Conservation (phyloP, 2,888 invertebrate species). For the Melanostoma mellinum region DNA sequence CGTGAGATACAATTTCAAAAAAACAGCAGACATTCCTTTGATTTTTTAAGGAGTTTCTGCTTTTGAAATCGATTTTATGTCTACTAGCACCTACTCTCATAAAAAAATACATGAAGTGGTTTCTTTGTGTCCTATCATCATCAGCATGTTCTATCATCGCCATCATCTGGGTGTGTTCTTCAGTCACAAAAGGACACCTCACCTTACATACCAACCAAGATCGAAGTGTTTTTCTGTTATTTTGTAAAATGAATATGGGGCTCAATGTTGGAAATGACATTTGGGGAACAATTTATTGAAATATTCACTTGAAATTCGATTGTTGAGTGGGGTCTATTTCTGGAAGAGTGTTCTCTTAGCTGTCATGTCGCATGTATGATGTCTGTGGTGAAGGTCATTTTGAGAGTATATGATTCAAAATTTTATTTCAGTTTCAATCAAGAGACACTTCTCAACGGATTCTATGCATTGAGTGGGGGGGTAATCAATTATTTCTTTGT, state of each 20-base stretch:
- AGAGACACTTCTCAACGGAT: too few species aligned
- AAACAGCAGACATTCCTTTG: neutral
- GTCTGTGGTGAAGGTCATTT: neutral
- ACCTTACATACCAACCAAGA: neutral
- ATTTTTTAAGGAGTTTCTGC: conserved; percentile 5
- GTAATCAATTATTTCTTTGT: too few species aligned
- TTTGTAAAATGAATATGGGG: conserved; percentile 6
- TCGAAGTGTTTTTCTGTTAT: neutral
- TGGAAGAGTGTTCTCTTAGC: neutral
- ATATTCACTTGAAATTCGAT: conserved; percentile 39
- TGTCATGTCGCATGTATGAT: neutral
- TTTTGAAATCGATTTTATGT: conserved; percentile 59
- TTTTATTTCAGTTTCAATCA: conserved; percentile 11
- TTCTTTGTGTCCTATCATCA: conserved; percentile 46
- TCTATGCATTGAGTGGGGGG: too few species aligned
- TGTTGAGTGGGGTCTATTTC: conserved; percentile 25
- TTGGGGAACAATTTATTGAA: conserved; percentile 21
- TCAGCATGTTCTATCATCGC: conserved; percentile 42
- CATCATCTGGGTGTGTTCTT: conserved; percentile 35
- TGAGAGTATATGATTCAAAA: conserved; percentile 3
- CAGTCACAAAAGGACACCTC: conserved; percentile 4
- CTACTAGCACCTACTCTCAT: neutral
- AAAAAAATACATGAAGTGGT: conserved; percentile 17
- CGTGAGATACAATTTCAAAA: neutral
- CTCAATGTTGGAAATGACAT: conserved; percentile 43